Percentiles rank a stretch among this genome's conserved stretches.
Evolutionary conservation across 2,113 vertebrate species (phyloP).

Genomic region (Sylvilagus bachmani): DNA sequence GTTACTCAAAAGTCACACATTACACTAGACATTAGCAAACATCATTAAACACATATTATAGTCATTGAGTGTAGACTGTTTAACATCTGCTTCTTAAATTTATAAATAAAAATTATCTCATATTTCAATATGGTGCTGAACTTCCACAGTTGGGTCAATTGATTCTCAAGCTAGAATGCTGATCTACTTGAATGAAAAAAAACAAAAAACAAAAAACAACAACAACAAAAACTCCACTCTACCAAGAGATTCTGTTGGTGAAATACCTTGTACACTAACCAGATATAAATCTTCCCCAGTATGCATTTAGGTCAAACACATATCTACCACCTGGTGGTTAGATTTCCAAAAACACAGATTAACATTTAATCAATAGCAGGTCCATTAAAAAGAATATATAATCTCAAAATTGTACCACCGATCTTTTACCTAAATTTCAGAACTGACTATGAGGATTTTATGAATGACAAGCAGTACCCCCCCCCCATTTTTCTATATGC

Average conservation of each 20-base stretch:
- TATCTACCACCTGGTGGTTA: neutral
- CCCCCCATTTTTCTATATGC: neutral
- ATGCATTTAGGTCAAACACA: neutral
- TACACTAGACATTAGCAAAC: slow-evolving; percentile 48
- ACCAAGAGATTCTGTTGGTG: neutral
- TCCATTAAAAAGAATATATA: neutral
- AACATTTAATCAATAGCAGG: slow-evolving; percentile 2
- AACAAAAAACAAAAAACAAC: no score
- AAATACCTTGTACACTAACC: neutral
- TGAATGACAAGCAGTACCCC: neutral
- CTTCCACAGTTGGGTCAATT: neutral
- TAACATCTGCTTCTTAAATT: slow-evolving; percentile 43
- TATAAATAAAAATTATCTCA: slow-evolving; percentile 55
- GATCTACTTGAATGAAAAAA: neutral
- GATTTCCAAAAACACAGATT: slow-evolving; percentile 43
- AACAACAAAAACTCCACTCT: no score
- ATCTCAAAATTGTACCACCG: neutral
- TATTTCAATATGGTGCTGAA: slow-evolving; percentile 27
- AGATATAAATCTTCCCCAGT: neutral
- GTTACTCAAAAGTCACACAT: slow-evolving; percentile 39
- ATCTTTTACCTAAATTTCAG: neutral
- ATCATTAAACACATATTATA: neutral
- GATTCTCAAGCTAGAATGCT: neutral
- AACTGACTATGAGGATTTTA: neutral
- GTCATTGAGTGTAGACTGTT: neutral